These are phyloP conservation scores for Pardalotus punctatus DNA, from an alignment of 2,113 vertebrate species.

Conservation along the genomic window DNA sequence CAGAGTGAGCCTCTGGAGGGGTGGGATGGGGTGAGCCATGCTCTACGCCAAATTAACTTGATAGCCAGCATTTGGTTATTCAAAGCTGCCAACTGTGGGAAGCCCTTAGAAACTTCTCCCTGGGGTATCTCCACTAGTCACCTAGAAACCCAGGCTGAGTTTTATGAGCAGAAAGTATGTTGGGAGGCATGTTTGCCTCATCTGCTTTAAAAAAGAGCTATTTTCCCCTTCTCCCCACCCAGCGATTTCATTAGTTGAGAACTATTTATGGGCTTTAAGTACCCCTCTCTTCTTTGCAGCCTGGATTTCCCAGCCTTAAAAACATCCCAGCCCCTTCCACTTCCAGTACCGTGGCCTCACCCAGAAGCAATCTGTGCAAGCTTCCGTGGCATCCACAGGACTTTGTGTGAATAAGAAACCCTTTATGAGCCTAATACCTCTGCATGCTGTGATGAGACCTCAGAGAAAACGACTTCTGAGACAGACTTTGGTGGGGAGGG, in stretches of 20 bases:
- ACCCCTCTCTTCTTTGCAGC: slow-evolving; percentile 8
- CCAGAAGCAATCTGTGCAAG: slow-evolving; percentile 25
- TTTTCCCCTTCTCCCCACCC: slow-evolving; percentile 1
- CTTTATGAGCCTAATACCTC: slow-evolving; percentile 1
- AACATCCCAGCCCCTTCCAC: slow-evolving; percentile 8
- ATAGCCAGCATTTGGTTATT: not conserved
- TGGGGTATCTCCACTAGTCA: slow-evolving; percentile 1
- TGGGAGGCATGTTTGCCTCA: slow-evolving; percentile 1
- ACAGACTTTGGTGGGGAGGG: not conserved
- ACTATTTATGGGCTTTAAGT: slow-evolving; percentile 52
- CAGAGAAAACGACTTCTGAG: not conserved
- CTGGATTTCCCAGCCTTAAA: not conserved
- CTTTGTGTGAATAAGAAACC: not conserved
- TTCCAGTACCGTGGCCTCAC: not conserved
- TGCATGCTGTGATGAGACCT: not conserved
- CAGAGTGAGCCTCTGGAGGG: not conserved
- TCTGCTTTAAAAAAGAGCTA: slow-evolving; percentile 27
- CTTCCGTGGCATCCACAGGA: not conserved
- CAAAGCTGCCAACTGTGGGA: not conserved
- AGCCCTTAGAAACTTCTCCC: not conserved
- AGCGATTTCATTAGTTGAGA: slow-evolving; percentile 47
- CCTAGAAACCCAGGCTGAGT: slow-evolving; percentile 51
- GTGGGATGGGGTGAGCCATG: not conserved
- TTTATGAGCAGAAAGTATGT: slow-evolving; percentile 61
- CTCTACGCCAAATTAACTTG: not conserved